These are phyloP conservation scores for Vidua macroura DNA, from an alignment of 2,113 vertebrate species.

Conservation along the genomic window DNA sequence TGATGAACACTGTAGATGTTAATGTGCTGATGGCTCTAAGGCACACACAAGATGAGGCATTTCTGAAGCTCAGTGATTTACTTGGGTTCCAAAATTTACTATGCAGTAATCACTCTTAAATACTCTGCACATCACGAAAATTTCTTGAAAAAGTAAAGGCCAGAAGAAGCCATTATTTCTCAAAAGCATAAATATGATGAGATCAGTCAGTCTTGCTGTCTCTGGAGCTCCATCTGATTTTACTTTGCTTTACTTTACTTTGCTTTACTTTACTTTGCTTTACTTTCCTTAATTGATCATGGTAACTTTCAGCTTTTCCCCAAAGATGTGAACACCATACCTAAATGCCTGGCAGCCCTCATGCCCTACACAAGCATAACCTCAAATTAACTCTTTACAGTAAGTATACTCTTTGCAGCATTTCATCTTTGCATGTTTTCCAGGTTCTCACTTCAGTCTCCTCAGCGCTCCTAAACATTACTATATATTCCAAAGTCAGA, in stretches of 20 bases:
- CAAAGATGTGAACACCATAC: rapidly evolving
- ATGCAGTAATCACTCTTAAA: not conserved
- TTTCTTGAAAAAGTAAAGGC: not conserved
- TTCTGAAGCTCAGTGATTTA: not conserved
- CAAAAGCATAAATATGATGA: not conserved
- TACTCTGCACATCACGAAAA: not conserved
- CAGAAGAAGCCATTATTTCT: not conserved
- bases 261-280: not conserved
- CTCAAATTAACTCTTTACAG: not conserved
- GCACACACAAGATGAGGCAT: not conserved
- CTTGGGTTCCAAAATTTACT: not conserved
- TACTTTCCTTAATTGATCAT: not conserved
- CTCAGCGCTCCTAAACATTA: not conserved
- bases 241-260: not conserved
- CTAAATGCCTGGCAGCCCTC: not conserved
- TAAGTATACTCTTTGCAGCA: not conserved
- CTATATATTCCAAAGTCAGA: not conserved
- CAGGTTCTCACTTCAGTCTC: not conserved
- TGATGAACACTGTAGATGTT: not conserved
- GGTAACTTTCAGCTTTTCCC: not conserved
- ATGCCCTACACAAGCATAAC: not conserved
- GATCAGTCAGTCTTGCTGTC: not conserved
- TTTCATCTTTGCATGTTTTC: not conserved
- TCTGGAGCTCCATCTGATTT: not conserved
- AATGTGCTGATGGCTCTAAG: not conserved